phyloP scores from a whole-genome alignment of 2,888 invertebrate genomes.

The Lacanobia oleracea region DNA sequence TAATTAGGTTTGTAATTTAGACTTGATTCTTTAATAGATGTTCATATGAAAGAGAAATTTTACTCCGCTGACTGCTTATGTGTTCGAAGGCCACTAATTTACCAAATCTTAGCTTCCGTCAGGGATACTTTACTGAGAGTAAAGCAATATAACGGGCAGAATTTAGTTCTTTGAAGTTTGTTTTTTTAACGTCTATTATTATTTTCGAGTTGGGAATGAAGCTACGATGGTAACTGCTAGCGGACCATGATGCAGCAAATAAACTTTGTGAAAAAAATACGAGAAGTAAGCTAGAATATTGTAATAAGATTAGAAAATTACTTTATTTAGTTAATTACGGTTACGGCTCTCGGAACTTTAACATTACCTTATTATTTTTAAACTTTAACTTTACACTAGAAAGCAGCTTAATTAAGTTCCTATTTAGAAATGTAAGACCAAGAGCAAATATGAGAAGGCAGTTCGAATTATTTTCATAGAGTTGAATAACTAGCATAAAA shows the following conservation, averaged over 20 bases:
- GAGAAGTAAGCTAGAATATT: neutral
- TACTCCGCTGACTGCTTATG: neutral
- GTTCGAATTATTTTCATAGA: neutral
- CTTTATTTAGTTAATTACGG: neutral
- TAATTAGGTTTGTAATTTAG: no score
- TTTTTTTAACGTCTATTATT: no score
- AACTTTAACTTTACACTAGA: neutral
- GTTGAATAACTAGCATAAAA: neutral
- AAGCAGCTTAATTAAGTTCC: neutral
- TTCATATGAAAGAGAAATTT: neutral
- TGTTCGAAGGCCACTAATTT: neutral
- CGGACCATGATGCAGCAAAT: neutral
- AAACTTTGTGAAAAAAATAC: neutral
- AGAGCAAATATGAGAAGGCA: neutral
- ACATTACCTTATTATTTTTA: neutral
- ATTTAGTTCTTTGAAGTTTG: no score
- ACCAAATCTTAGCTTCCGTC: no score
- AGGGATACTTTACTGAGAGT: no score
- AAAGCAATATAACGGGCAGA: neutral
- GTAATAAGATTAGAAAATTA: neutral
- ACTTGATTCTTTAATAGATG: no score
- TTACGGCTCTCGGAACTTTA: neutral
- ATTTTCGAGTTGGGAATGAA: neutral
- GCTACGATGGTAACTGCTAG: neutral
- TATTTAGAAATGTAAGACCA: neutral